Percentiles rank a stretch among this genome's conserved stretches.
Conservation (phyloP, 1,140 invertebrate species). For the Grapholita molesta region DNA sequence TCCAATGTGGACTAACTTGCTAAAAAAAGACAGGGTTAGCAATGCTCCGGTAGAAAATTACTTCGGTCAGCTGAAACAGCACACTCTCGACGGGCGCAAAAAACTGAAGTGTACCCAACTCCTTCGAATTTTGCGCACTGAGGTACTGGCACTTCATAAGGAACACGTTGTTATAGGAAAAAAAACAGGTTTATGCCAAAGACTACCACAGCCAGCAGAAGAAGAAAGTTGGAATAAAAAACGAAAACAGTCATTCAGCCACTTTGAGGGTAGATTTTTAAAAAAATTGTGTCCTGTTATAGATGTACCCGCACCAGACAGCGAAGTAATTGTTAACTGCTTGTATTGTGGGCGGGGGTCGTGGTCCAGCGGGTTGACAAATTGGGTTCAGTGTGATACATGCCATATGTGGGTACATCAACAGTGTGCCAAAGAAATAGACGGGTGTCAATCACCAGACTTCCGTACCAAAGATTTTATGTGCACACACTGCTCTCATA, state of each 20-base stretch:
- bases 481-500: neutral
- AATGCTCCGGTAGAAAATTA: neutral
- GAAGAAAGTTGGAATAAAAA: neutral
- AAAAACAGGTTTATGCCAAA: neutral
- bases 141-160: neutral
- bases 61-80: neutral
- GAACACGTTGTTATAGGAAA: neutral
- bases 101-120: neutral
- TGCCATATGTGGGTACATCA: neutral
- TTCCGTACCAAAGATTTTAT: neutral
- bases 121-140: neutral
- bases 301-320: neutral
- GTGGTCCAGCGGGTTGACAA: neutral
- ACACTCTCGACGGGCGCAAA: neutral
- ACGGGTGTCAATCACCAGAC: neutral
- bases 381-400: neutral
- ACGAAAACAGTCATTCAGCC: neutral
- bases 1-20: neutral
- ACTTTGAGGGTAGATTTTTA: neutral
- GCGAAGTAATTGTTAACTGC: neutral
- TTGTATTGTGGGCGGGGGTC: neutral
- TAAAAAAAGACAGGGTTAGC: neutral
- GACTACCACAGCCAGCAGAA: neutral
- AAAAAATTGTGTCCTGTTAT: neutral
- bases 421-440: neutral